Conservation (phyloP, 1,140 invertebrate species). For the Zaprionus inermis region DNA sequence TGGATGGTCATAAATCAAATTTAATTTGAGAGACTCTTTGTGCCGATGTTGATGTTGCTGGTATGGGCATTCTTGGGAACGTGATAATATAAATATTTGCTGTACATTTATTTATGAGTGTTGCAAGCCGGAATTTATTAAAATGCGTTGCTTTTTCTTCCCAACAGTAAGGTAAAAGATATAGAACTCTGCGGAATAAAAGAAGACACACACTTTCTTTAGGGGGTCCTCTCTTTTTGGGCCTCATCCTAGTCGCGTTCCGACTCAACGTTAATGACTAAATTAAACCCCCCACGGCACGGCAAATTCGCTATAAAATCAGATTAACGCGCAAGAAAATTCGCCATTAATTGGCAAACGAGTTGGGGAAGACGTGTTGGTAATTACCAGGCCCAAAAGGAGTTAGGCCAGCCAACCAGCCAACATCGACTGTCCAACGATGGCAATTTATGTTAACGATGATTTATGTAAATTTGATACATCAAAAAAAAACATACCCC, state of each 20-base stretch:
- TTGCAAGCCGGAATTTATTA: slow-evolving; percentile 35
- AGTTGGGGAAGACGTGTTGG: neutral
- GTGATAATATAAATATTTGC: slow-evolving; percentile 42
- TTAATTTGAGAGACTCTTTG: slow-evolving; percentile 80
- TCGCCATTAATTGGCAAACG: slow-evolving; percentile 4
- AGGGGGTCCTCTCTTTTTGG: too few species aligned
- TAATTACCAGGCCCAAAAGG: neutral
- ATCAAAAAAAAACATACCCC: slow-evolving; percentile 60
- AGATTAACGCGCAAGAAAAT: slow-evolving; percentile 1
- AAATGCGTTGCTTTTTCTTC: slow-evolving; percentile 1
- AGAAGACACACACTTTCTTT: neutral
- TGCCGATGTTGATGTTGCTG: too few species aligned
- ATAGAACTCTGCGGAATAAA: too few species aligned
- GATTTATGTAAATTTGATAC: slow-evolving; percentile 77
- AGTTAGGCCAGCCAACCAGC: neutral
- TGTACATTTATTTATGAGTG: slow-evolving; percentile 42
- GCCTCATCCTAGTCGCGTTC: too few species aligned
- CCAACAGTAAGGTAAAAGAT: too few species aligned
- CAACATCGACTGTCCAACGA: neutral
- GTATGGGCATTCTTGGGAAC: slow-evolving; percentile 30
- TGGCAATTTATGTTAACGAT: slow-evolving; percentile 6
- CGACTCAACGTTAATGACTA: neutral
- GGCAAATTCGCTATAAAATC: slow-evolving; percentile 2
- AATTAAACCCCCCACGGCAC: neutral
- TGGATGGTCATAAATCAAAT: slow-evolving; percentile 73